Conservation (phyloP, 2,888 invertebrate species). For the Epinotia brunnichana region DNA sequence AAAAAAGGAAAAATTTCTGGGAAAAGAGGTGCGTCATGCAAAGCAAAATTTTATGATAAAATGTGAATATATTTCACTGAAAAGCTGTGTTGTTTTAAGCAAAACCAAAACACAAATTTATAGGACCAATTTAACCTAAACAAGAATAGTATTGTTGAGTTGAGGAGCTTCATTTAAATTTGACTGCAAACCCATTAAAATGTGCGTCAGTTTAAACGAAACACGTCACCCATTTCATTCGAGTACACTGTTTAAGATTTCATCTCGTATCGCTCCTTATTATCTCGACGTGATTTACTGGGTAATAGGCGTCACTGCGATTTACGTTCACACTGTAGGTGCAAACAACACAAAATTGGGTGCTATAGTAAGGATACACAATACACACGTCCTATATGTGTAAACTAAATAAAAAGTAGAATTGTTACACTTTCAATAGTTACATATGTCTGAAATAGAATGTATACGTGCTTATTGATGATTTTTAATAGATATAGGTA, state of each 20-base stretch:
- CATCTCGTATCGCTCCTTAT: slow-evolving; percentile 42
- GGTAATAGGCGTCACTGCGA: slow-evolving; percentile 36
- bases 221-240: slow-evolving; percentile 34
- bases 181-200: slow-evolving; percentile 19
- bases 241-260: slow-evolving; percentile 37
- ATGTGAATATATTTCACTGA: too few species aligned
- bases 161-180: slow-evolving; percentile 16
- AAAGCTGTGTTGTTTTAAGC: not conserved
- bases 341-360: slow-evolving; percentile 29
- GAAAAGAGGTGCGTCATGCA: too few species aligned
- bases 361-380: not conserved
- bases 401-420: too few species aligned
- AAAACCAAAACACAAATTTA: not conserved
- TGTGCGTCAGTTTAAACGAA: slow-evolving; percentile 22
- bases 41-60: too few species aligned
- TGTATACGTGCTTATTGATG: too few species aligned
- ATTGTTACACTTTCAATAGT: too few species aligned
- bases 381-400: too few species aligned
- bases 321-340: slow-evolving; percentile 35
- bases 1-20: too few species aligned
- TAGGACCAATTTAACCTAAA: not conserved
- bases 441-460: too few species aligned
- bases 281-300: slow-evolving; percentile 39
- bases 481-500: too few species aligned
- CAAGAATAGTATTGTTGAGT: not conserved